phyloP scores from a whole-genome alignment of 2,113 vertebrate species.

The Tachysurus vachellii region DNA sequence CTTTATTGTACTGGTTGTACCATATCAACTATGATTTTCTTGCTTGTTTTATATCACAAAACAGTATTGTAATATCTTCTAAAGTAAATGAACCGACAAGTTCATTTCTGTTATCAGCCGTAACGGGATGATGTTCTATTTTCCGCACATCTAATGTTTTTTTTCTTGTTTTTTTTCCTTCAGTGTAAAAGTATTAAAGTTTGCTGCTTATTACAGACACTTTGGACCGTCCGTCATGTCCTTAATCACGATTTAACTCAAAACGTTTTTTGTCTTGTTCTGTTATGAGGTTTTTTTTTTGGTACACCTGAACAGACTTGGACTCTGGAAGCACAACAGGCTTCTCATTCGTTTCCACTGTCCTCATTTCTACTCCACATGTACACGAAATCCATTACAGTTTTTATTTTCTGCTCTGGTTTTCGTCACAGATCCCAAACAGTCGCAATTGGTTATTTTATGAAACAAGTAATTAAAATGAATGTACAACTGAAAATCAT shows the following conservation, averaged over 20 bases:
- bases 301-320: neutral
- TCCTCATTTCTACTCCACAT: constrained; percentile 38
- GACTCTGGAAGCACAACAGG: constrained; percentile 45
- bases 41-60: constrained; percentile 56
- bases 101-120: constrained; percentile 50
- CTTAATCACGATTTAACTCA: constrained; percentile 9
- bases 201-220: constrained; percentile 62
- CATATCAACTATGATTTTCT: constrained; percentile 43
- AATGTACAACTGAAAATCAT: constrained; percentile 73
- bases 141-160: neutral
- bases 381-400: constrained; percentile 35
- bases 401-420: constrained; percentile 8
- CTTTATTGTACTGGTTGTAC: constrained; percentile 53
- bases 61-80: constrained; percentile 74
- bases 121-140: constrained; percentile 48
- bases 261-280: neutral
- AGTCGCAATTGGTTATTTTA: constrained; percentile 73
- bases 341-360: constrained; percentile 13
- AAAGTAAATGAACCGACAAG: constrained; percentile 51
- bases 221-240: constrained; percentile 44
- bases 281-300: neutral
- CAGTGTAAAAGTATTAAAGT: constrained; percentile 62
- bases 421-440: constrained; percentile 41
- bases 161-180: constrained; percentile 52
- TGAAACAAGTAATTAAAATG: constrained; percentile 78